These are phyloP conservation scores for Limnodromus scolopaceus DNA, from an alignment of 2,797 vertebrate genomes.

Conservation along the genomic window DNA sequence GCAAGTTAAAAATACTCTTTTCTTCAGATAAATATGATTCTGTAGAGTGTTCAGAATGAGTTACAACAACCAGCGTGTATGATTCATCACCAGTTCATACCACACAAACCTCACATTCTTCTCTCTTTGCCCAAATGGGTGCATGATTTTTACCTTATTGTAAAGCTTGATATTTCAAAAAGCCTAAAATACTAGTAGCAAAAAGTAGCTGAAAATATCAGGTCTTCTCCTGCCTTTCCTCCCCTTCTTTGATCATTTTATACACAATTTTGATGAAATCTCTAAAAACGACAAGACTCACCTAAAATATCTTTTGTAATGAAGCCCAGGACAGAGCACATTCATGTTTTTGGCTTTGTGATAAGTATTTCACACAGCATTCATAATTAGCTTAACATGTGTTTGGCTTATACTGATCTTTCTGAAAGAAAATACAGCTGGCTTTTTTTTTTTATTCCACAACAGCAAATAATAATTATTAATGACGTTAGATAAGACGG, in stretches of 20 bases:
- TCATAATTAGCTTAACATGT: not conserved
- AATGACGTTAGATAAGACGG: not conserved
- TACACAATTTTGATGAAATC: not conserved
- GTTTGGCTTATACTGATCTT: not conserved
- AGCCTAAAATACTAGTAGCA: not conserved
- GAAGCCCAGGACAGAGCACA: not conserved
- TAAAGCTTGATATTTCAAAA: not conserved
- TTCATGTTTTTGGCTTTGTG: not conserved
- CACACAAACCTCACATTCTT: not conserved
- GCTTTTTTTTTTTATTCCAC: not conserved
- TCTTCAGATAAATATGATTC: not conserved
- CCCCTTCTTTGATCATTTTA: not conserved
- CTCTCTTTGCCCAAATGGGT: not conserved
- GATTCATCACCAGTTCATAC: not conserved
- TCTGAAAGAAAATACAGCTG: not conserved
- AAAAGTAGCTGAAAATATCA: not conserved
- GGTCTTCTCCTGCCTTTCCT: not conserved
- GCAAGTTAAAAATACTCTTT: not conserved
- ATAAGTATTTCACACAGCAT: not conserved
- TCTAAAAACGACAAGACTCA: not conserved
- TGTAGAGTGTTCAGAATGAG: not conserved
- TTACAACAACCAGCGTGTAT: not conserved
- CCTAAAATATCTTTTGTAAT: not conserved
- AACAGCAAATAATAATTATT: not conserved
- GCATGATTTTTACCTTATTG: not conserved